Conservation (phyloP, 1,140 invertebrate genomes). For the Eueides isabella region DNA sequence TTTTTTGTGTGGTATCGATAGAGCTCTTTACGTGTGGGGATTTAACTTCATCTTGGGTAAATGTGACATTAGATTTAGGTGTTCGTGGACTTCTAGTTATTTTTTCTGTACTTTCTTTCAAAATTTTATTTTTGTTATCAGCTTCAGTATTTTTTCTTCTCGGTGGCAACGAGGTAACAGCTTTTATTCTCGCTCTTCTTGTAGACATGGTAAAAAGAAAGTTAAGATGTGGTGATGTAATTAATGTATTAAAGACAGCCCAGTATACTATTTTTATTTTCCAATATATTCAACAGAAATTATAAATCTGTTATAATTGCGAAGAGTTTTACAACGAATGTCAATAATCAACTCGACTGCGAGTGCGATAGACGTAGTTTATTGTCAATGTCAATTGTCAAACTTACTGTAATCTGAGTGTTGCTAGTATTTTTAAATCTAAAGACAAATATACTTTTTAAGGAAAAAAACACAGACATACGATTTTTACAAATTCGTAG, state of each 20-base stretch:
- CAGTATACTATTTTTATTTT: constrained; percentile 1
- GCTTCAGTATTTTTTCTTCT: constrained; percentile 66
- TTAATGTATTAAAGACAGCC: neutral
- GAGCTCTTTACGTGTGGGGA: constrained; percentile 23
- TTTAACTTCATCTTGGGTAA: constrained; percentile 31
- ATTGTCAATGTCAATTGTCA: constrained; percentile 2
- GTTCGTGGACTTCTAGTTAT: constrained; percentile 47
- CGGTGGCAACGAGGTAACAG: constrained; percentile 68
- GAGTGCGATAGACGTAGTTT: neutral
- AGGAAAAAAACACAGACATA: too few species aligned
- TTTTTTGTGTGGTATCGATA: constrained; percentile 1
- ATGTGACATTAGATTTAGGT: constrained; percentile 26
- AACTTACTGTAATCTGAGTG: neutral
- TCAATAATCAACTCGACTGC: neutral
- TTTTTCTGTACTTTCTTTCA: constrained; percentile 47
- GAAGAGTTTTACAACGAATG: neutral
- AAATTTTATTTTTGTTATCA: constrained; percentile 50
- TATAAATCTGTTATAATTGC: neutral
- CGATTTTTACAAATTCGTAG: too few species aligned
- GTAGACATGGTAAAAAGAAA: constrained; percentile 61
- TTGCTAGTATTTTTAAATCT: neutral
- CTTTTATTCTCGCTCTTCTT: constrained; percentile 75
- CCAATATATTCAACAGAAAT: neutral
- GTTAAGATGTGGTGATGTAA: neutral
- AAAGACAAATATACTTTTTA: too few species aligned